Base-by-base conservation (phyloP, 2,797 vertebrate genomes). In the Megalops cyprinoides region DNA sequence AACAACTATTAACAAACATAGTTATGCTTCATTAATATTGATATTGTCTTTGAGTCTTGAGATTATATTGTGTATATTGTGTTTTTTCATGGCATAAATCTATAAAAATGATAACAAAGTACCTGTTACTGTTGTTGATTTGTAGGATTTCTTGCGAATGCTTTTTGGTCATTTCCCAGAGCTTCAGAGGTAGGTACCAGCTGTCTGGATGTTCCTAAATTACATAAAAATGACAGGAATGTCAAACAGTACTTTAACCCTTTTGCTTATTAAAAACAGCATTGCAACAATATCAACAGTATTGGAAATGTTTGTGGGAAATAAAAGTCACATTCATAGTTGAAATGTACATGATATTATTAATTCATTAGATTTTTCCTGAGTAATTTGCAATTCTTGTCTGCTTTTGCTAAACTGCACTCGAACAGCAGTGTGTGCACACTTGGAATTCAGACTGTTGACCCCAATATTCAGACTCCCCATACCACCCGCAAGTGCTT, bases 141-240 rank as follows among this genome's bases (percentile, higher is more conserved):
- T 89, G 82, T 87, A 99, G 98, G 97, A 99, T 92, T 99, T 99
- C 89, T 94, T 99, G 88, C 92, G 86, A 90, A 96, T 95, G 95
- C 87, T 98, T 78, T 90, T 98, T 92, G 95, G 95, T 85, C 92
- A 91, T 60, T 93, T 96, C 87, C 95, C 97, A 86, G 90, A 95
- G 91, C 89, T 95, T 86, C 92, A 93, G 92, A 85, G 92, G 97
- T 99, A 94, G 89, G 96, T 88, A 81, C 46, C 58, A 82, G 56
- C 73, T 56, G 55, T 77, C n/a, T 65, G 48, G 58, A 44, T 71
- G 20, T 15, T 31, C 28, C 12, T 2, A 6, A 23, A 65, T 18
- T 42, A 42, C 65, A 39, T n/a, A 5, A 3, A 69, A 67, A 67
- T 34, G 28, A 10, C 31, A 12, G 58, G 58, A 28, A 37, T 34